These are phyloP conservation scores for Xyrauchen texanus DNA, from an alignment of 2,113 vertebrate genomes.

Conservation along the genomic window DNA sequence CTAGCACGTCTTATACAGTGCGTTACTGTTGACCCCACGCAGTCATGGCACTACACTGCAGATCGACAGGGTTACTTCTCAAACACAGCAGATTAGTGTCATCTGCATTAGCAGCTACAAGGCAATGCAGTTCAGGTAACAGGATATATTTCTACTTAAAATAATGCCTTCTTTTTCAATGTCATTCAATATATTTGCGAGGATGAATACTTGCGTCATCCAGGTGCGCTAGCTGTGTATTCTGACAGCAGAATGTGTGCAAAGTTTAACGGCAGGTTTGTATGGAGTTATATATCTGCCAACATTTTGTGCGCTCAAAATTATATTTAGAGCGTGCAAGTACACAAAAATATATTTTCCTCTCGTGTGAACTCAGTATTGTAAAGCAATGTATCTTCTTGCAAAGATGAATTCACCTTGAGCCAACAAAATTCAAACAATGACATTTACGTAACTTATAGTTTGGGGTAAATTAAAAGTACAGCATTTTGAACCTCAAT, in stretches of 20 bases:
- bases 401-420: too few species aligned
- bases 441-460: too few species aligned
- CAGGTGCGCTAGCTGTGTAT: not conserved
- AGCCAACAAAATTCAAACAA: too few species aligned
- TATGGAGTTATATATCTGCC: too few species aligned
- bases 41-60: conserved; percentile 72
- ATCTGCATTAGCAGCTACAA: conserved; percentile 49
- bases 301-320: too few species aligned
- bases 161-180: conserved; percentile 47
- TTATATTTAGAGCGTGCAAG: too few species aligned
- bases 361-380: too few species aligned
- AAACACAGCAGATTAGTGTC: conserved; percentile 56
- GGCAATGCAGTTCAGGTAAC: conserved; percentile 73
- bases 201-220: conserved; percentile 11
- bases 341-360: not conserved
- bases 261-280: too few species aligned
- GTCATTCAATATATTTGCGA: conserved; percentile 46
- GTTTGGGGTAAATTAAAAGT: too few species aligned
- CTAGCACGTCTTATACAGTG: not conserved
- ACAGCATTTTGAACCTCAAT: too few species aligned
- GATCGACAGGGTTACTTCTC: conserved; percentile 62
- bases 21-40: not conserved
- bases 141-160: not conserved
- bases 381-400: too few species aligned
- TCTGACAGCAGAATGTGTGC: not conserved